Conservation (phyloP, 2,888 invertebrate species). For the Ormyrus labotus region DNA sequence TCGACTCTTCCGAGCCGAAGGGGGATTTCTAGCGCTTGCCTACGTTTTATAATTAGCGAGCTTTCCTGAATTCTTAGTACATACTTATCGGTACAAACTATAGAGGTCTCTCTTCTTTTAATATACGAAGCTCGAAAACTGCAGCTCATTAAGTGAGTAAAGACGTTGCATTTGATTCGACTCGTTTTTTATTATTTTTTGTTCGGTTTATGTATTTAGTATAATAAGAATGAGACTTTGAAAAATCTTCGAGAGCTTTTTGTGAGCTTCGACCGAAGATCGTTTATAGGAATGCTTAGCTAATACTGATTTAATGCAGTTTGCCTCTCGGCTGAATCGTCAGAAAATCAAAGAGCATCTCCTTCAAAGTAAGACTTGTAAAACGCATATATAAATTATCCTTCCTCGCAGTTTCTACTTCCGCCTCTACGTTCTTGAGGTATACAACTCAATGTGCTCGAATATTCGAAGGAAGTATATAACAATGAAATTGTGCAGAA, state of each 20-base stretch:
- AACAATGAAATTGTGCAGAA: too few species aligned
- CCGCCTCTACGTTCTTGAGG: too few species aligned
- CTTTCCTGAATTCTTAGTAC: not conserved
- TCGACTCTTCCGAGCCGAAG: too few species aligned
- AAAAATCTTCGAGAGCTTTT: slow-evolving; percentile 1
- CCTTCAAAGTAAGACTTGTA: not conserved
- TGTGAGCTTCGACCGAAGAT: not conserved
- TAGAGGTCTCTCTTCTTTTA: not conserved
- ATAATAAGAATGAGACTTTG: slow-evolving; percentile 5
- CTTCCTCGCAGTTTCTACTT: too few species aligned
- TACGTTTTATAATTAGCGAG: not conserved
- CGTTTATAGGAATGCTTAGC: not conserved
- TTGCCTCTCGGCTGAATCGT: not conserved
- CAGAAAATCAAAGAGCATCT: not conserved
- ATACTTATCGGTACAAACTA: not conserved
- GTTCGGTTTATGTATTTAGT: not conserved
- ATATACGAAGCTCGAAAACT: not conserved
- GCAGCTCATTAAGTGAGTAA: not conserved
- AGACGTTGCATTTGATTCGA: slow-evolving; percentile 36
- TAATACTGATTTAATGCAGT: slow-evolving; percentile 21
- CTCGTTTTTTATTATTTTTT: slow-evolving; percentile 8
- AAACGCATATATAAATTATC: too few species aligned
- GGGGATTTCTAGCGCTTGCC: too few species aligned
- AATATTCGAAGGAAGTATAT: too few species aligned
- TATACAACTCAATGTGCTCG: too few species aligned